These are phyloP conservation scores for Cyrtodaria siliqua DNA, from an alignment of 2,888 invertebrate genomes.

Conservation along the genomic window DNA sequence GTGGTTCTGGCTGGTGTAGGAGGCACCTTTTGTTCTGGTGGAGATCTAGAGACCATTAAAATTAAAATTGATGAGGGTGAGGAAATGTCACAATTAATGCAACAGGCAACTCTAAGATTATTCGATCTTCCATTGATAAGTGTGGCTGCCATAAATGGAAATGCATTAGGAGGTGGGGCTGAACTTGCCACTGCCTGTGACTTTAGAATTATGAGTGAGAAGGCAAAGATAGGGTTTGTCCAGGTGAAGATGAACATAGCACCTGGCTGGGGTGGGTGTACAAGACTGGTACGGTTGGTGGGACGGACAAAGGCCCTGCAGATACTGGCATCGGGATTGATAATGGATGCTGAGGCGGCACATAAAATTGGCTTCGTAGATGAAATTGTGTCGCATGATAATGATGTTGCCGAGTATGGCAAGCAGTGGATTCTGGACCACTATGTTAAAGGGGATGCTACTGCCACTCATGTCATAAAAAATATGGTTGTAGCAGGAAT, in stretches of 20 bases:
- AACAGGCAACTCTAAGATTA: slow-evolving; percentile 85
- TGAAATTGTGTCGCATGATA: slow-evolving; percentile 78
- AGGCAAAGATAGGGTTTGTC: slow-evolving; percentile 86
- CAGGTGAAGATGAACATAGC: slow-evolving; percentile 87
- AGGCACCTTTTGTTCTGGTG: slow-evolving; percentile 88
- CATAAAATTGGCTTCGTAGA: slow-evolving; percentile 85
- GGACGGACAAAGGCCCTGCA: slow-evolving; percentile 86
- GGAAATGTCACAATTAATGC: slow-evolving; percentile 87
- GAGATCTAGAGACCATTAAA: slow-evolving; percentile 86
- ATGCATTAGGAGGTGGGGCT: slow-evolving; percentile 88
- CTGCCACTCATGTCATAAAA: slow-evolving; percentile 82
- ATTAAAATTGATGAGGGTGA: slow-evolving; percentile 83
- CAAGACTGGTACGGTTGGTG: slow-evolving; percentile 85
- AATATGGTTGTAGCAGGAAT: slow-evolving; percentile 80
- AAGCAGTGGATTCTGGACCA: slow-evolving; percentile 82
- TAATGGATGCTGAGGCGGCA: slow-evolving; percentile 84
- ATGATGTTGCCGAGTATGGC: slow-evolving; percentile 74
- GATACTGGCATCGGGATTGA: slow-evolving; percentile 81
- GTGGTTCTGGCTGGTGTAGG: slow-evolving; percentile 86
- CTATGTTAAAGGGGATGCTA: slow-evolving; percentile 67
- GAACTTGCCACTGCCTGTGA: slow-evolving; percentile 87
- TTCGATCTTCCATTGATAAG: slow-evolving; percentile 87
- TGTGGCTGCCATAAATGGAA: slow-evolving; percentile 87
- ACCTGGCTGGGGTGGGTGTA: slow-evolving; percentile 87
- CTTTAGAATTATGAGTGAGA: slow-evolving; percentile 86